These are phyloP conservation scores for Chauna torquata DNA, from an alignment of 2,113 vertebrate genomes.

Conservation along the genomic window DNA sequence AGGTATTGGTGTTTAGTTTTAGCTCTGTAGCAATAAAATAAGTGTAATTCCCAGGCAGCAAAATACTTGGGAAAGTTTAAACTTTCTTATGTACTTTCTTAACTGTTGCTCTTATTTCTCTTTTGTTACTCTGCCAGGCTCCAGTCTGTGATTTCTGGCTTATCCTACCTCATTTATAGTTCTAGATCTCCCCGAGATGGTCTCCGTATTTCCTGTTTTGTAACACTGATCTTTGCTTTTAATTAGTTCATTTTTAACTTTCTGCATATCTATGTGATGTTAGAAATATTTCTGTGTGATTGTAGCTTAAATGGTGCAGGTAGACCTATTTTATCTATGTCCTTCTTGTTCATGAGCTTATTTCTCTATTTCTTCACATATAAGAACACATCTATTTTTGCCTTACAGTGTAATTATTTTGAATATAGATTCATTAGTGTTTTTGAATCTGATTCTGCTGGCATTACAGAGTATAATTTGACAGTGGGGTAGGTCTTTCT, in stretches of 20 bases:
- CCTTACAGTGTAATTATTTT: slow-evolving; percentile 7
- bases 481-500: neutral
- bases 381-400: neutral
- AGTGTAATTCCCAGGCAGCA: neutral
- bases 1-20: neutral
- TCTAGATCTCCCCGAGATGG: slow-evolving; percentile 19
- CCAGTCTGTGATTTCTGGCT: neutral
- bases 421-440: neutral
- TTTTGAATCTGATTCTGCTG: neutral
- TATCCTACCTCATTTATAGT: neutral
- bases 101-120: neutral
- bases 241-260: slow-evolving; percentile 28
- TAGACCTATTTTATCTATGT: neutral
- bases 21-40: neutral
- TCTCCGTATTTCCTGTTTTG: slow-evolving; percentile 38
- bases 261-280: neutral
- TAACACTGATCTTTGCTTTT: neutral
- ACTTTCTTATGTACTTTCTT: neutral
- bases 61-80: neutral
- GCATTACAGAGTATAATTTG: neutral
- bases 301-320: neutral
- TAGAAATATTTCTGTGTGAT: slow-evolving; percentile 26
- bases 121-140: neutral
- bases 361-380: neutral
- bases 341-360: neutral